Conservation (phyloP, 2,797 vertebrate species). For the Delichon dasypus region DNA sequence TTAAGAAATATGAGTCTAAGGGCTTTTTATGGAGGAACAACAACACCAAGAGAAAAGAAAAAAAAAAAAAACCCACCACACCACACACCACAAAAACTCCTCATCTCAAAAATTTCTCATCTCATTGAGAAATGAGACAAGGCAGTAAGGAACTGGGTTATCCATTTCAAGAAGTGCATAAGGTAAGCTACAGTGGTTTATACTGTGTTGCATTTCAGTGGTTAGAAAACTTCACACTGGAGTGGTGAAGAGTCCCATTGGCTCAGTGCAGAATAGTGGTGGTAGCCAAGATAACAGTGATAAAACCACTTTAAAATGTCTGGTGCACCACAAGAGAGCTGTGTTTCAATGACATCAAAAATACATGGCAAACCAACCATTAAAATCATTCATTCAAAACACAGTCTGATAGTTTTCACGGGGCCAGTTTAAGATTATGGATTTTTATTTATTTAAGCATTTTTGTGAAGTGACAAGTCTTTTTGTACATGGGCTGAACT, state of each 20-base stretch:
- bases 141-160: neutral
- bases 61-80: too few species aligned
- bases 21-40: neutral
- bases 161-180: neutral
- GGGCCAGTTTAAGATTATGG: neutral
- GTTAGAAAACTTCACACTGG: neutral
- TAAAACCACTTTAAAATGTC: slow-evolving; percentile 33
- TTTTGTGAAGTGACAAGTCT: neutral
- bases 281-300: slow-evolving; percentile 7
- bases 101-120: neutral
- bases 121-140: neutral
- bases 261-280: neutral
- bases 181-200: neutral
- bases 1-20: neutral
- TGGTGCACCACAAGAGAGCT: neutral
- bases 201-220: neutral
- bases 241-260: neutral
- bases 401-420: neutral
- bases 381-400: slow-evolving; percentile 11
- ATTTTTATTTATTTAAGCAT: neutral
- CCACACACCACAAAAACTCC: too few species aligned
- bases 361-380: neutral
- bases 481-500: neutral
- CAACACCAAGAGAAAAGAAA: neutral
- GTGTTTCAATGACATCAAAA: neutral